Conservation (phyloP, 1,140 invertebrate species). For the Penaeus vannamei region DNA sequence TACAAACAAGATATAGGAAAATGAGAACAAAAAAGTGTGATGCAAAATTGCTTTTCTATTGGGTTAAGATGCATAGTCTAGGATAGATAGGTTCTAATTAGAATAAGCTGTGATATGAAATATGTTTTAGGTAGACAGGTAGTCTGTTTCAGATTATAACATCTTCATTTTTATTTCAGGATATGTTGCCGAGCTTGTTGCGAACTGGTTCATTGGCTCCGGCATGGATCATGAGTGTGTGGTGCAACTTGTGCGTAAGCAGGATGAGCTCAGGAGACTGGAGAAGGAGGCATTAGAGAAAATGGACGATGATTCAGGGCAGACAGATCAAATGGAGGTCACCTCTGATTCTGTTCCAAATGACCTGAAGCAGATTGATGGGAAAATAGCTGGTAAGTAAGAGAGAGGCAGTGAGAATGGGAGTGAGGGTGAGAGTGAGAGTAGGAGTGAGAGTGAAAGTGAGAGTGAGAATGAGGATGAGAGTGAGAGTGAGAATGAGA, state of each 20-base stretch:
- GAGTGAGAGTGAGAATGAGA: too few species aligned
- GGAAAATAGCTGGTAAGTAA: too few species aligned
- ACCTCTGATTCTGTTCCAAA: not conserved
- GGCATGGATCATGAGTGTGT: conserved; percentile 30
- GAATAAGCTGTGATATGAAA: not conserved
- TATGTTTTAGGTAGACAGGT: too few species aligned
- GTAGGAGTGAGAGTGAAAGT: too few species aligned
- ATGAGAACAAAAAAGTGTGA: not conserved
- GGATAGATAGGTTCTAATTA: too few species aligned
- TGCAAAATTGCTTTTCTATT: not conserved
- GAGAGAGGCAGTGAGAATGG: too few species aligned
- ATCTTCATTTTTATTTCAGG: conserved; percentile 22
- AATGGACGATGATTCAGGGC: not conserved
- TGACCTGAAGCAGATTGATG: not conserved
- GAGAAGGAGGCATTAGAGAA: not conserved
- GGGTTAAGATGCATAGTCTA: too few species aligned
- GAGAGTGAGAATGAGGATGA: too few species aligned
- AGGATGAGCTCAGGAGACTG: conserved; percentile 13
- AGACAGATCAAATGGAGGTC: not conserved
- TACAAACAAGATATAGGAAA: not conserved
- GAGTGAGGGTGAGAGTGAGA: too few species aligned
- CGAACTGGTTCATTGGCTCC: conserved; percentile 61
- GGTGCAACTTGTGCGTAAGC: conserved; percentile 14
- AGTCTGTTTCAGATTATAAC: too few species aligned
- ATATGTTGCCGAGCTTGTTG: conserved; percentile 58